Conservation (phyloP, 2,113 vertebrate genomes). For the Oryzias curvinotus region DNA sequence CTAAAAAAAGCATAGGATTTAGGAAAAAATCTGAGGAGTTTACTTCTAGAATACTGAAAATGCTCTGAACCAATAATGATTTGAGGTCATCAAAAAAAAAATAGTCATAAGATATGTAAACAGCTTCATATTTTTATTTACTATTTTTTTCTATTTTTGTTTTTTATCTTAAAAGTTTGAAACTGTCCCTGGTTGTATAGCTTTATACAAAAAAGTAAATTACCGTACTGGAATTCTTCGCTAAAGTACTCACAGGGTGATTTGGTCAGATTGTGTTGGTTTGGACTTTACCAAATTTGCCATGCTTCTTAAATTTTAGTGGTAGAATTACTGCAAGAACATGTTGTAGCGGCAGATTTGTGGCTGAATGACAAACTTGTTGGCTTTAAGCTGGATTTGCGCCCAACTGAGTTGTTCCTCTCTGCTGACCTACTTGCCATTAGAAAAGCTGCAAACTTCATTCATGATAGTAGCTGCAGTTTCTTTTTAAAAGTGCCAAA, state of each 20-base stretch:
- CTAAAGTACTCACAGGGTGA: background rate
- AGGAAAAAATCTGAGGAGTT: too few relatives aligned
- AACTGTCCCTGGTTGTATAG: too few relatives aligned
- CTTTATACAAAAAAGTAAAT: too few relatives aligned
- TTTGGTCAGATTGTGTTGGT: conserved; percentile 3
- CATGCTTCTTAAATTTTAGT: conserved; percentile 15
- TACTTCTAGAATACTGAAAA: too few relatives aligned
- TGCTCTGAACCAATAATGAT: too few relatives aligned
- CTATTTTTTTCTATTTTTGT: too few relatives aligned
- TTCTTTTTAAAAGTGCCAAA: conserved; percentile 23
- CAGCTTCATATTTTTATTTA: too few relatives aligned
- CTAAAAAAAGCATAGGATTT: too few relatives aligned
- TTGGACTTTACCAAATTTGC: conserved; percentile 12
- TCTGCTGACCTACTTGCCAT: conserved; percentile 62
- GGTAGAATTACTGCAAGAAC: conserved; percentile 21
- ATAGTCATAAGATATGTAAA: too few relatives aligned
- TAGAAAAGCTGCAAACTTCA: conserved; percentile 31
- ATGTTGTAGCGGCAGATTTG: conserved; percentile 27
- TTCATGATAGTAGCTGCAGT: conserved; percentile 4
- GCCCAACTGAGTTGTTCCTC: conserved; percentile 11
- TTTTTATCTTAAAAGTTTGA: too few relatives aligned
- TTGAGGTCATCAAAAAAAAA: too few relatives aligned
- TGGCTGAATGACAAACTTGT: conserved; percentile 39
- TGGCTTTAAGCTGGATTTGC: conserved; percentile 60
- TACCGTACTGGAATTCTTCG: too few relatives aligned